Conservation (phyloP, 64 coral and sea anemone species). For the Montipora sp. region DNA sequence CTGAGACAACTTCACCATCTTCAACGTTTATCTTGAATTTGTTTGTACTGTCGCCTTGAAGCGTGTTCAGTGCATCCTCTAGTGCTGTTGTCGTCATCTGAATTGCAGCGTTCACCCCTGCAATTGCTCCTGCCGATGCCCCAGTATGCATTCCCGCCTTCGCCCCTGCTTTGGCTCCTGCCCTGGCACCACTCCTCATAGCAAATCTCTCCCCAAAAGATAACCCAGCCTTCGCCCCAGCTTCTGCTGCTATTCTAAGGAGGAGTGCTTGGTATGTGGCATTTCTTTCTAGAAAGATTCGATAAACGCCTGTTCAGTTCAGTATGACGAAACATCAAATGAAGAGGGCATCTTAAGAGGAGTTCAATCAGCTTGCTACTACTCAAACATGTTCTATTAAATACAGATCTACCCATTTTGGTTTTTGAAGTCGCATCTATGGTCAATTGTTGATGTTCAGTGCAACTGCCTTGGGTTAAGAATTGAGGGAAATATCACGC, state of each 20-base stretch:
- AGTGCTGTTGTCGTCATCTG: conserved; percentile 17
- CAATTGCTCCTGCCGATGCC: conserved; percentile 55
- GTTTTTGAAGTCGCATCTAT: too few relatives aligned
- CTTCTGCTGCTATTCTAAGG: conserved; percentile 28
- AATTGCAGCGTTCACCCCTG: conserved; percentile 64
- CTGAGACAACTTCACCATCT: not conserved
- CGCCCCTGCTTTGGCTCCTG: conserved; percentile 65
- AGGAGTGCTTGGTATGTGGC: not conserved
- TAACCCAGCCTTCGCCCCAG: conserved; percentile 45
- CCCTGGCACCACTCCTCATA: conserved; percentile 34
- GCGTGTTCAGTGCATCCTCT: conserved; percentile 15
- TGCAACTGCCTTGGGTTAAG: too few relatives aligned
- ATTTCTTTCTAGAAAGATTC: not conserved
- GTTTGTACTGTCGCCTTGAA: conserved; percentile 11
- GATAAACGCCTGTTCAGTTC: not conserved
- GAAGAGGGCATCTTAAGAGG: not conserved
- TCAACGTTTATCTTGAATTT: conserved; percentile 9
- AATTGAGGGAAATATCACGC: too few relatives aligned
- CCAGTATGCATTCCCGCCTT: conserved; percentile 65
- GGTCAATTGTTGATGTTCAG: too few relatives aligned
- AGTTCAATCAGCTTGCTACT: too few relatives aligned
- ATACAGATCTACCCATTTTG: too few relatives aligned
- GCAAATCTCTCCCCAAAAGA: conserved; percentile 13
- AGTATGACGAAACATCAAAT: not conserved
- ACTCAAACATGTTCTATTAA: too few relatives aligned